A percentile compares a stretch with the other conserved stretches of the same genome.
These are phyloP conservation scores for Cotesia vestalis DNA, from an alignment of 1,140 invertebrate species.

Conservation along the genomic window DNA sequence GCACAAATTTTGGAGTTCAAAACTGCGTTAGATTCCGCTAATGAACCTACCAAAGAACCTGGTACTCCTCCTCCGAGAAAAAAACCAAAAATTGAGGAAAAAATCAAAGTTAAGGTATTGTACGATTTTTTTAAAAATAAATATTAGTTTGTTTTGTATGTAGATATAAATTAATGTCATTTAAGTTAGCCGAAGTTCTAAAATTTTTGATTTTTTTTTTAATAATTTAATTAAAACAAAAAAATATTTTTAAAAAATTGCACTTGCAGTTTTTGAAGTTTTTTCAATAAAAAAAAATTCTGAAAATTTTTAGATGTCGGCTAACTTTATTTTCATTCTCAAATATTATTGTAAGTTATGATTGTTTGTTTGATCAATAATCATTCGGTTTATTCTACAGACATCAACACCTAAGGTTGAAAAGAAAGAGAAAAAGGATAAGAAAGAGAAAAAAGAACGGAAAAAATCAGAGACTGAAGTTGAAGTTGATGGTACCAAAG, in stretches of 20 bases:
- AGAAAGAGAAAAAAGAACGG: constrained; percentile 59
- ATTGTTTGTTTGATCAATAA: not conserved
- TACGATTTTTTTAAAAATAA: not conserved
- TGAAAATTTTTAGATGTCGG: no score
- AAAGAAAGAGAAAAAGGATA: constrained; percentile 27
- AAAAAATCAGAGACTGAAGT: constrained; percentile 69
- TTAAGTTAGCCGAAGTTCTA: no score
- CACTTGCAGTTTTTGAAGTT: no score
- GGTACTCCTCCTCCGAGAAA: constrained; percentile 64
- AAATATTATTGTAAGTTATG: not conserved
- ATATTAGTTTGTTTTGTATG: not conserved
- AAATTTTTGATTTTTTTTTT: no score
- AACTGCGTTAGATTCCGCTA: constrained; percentile 65
- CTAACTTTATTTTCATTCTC: no score
- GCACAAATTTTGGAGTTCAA: constrained; percentile 80
- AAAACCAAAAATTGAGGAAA: constrained; percentile 58
- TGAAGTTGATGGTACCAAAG: constrained; percentile 76
- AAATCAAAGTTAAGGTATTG: constrained; percentile 53
- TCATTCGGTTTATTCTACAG: constrained; percentile 2
- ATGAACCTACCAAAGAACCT: constrained; percentile 56
- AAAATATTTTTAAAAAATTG: no score
- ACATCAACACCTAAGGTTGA: constrained; percentile 36
- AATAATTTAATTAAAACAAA: no score
- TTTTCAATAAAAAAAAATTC: no score
- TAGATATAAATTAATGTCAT: no score